These are phyloP conservation scores for Dasyurus viverrinus DNA, from an alignment of 2,113 vertebrate species.

Conservation along the genomic window DNA sequence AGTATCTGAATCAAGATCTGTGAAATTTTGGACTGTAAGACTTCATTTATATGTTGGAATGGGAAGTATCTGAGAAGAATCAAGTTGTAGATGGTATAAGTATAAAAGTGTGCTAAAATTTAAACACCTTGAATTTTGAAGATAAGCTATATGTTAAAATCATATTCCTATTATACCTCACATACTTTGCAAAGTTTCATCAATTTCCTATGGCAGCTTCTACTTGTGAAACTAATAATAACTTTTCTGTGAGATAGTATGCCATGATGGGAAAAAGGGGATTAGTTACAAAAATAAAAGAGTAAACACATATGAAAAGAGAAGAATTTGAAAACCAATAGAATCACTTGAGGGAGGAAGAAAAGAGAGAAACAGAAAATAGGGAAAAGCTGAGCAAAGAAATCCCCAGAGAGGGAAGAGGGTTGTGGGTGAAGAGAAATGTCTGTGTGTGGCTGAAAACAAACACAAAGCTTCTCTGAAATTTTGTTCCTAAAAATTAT, in stretches of 20 bases:
- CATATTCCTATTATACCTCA: neutral
- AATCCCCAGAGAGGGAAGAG: neutral
- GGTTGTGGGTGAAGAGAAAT: constrained; percentile 6
- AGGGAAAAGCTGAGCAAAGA: neutral
- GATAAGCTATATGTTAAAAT: constrained; percentile 19
- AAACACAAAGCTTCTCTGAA: neutral
- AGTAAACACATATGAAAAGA: neutral
- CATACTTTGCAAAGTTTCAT: neutral
- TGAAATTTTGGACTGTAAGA: neutral
- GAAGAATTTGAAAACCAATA: neutral
- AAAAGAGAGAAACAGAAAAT: constrained; percentile 9
- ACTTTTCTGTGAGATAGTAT: neutral
- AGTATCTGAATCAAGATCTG: neutral
- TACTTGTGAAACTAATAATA: neutral
- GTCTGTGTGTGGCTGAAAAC: constrained; percentile 12
- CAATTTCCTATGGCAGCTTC: neutral
- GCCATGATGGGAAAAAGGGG: neutral
- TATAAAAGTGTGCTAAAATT: constrained; percentile 5
- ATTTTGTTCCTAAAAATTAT: constrained; percentile 16
- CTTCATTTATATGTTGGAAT: neutral
- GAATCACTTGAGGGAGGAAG: neutral
- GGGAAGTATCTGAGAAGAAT: neutral
- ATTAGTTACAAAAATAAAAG: neutral
- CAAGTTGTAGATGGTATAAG: neutral
- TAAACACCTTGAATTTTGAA: neutral